Evolutionary conservation across 2,113 vertebrate genomes (phyloP).

Genomic region (Ophthalmotilapia sp.): DNA sequence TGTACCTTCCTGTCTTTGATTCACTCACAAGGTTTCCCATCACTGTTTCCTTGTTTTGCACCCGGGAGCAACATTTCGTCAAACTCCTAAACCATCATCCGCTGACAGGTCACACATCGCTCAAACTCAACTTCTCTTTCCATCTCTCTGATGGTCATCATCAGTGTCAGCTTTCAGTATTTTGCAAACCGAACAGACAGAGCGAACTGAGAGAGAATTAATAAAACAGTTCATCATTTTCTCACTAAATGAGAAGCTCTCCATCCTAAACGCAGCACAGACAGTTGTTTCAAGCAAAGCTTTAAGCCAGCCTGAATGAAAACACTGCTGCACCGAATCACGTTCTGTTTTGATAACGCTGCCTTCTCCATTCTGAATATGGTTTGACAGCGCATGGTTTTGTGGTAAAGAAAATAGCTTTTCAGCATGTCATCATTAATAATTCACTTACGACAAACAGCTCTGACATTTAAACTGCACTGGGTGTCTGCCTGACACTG

Average conservation of each 20-base stretch:
- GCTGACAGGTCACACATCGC: slow-evolving; percentile 15
- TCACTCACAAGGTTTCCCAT: background rate
- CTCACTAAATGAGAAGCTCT: background rate
- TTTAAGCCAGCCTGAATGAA: background rate
- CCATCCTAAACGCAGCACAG: background rate
- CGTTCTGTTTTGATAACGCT: background rate
- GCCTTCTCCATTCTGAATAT: background rate
- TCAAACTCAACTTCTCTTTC: background rate
- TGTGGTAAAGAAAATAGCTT: slow-evolving; percentile 57
- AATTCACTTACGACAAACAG: slow-evolving; percentile 71
- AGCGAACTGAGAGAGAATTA: background rate
- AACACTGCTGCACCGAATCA: background rate
- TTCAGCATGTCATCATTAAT: slow-evolving; percentile 74
- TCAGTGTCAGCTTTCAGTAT: background rate
- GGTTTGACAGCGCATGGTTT: slow-evolving; percentile 39
- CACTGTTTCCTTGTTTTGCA: background rate
- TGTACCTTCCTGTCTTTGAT: background rate
- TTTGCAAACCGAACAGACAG: background rate
- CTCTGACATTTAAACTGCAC: slow-evolving; percentile 69
- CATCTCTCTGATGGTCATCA: slow-evolving; percentile 19
- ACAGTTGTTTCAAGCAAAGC: background rate
- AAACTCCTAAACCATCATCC: background rate
- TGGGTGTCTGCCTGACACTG: slow-evolving; percentile 48
- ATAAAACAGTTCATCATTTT: background rate
- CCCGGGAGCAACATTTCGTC: background rate